Base-by-base conservation (phyloP, 2,888 invertebrate genomes). In the Campoletis raptor region DNA sequence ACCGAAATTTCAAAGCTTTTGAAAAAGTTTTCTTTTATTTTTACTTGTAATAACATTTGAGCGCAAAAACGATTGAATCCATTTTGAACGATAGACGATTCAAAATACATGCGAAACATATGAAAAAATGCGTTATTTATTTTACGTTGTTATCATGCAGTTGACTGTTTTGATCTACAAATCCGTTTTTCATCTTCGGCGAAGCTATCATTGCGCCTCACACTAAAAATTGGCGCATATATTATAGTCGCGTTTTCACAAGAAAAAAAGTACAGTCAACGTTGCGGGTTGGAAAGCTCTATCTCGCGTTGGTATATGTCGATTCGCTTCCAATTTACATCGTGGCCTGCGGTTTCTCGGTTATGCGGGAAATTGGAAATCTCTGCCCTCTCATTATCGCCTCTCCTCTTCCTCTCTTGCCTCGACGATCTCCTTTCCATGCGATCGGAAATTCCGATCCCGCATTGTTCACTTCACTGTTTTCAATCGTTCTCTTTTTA, bases 301-400 rank as follows among this genome's bases (percentile, higher is more conserved):
- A 78, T 82, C 36, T 81, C 74, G 57, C 24, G 82, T 30, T 48
- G 80, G 80, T 85, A 76, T 52, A 52, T 72, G 85, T 70, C 83
- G 83, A 85, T 82, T 85, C 79, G 74, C 74, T 73, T 79, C 70
- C 76, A 85, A 85, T 83, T 83, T 74, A 83, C 79, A 83, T 80
- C 64, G 80, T 52, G 80, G 64, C 80, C 70, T 83, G 85, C 74
- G 85, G 85, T 85, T 83, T 83, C 85, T 80, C 83, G 79, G 79
- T 85, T 85, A 85, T 85, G 79, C 83, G 79, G 79, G 80, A 83
- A 83, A 85, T 83, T 85, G 85, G 83, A 85, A 85, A 85, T 83
- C 85, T 85, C 82, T 83, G 79, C 72, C 80, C 69, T 85, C 73
- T 48, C 76, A 85, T 83, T 76, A 83, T 83, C 70, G 30, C 69